Evolutionary conservation across 1,140 invertebrate genomes (phyloP), one percentile per base, ranked within the genome.

Genomic region (Macrocentrus cingulum): DNA sequence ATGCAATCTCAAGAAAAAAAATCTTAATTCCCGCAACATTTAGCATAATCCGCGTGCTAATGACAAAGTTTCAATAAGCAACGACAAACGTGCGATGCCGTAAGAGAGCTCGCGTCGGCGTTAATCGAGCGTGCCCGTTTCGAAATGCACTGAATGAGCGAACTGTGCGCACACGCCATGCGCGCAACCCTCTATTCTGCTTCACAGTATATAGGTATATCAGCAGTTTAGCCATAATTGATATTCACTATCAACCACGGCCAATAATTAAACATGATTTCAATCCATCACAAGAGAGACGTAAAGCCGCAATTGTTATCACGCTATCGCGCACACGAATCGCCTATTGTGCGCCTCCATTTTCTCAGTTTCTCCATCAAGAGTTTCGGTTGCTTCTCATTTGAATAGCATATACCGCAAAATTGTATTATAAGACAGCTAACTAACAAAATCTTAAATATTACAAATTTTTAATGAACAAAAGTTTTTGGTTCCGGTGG

Each of bases 91-190:
- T 19, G 13, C 13, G 25, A 49, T 36, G 49, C 32, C 32, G 49
- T 16, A 36, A 36, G 29, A 34, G 19, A 29, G 42, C 20, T 45
- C 42, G 11, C 32, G 32, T 37, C 49, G 37, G 32, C 25, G 49
- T 51, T 51, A 51, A 51, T 51, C 49, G 32, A 51, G 5, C 49
- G 49, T 51, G 16, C 34, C 7, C 16, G 32, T 51, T 51, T 51
- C 49, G 49, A 16, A 51, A 51, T 51, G 19, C n/a, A 4, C 15
- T 39, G 36, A 39, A 39, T 39, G 15, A 39, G 4, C 36, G 36
- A n/a, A n/a, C 36, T 39, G 36, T 39, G 13, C 15, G 36, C 36
- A 13, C 13, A n/a, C 15, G 3, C 8, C 13, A 39, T 39, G 29
- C 6, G 11, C 11, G 29, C 11, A 11, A 34, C 11, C 29, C 29